Percentiles rank a stretch among this genome's conserved stretches.
Evolutionary conservation across 2,888 invertebrate species (phyloP).

Genomic region (Orthonevra nobilis): DNA sequence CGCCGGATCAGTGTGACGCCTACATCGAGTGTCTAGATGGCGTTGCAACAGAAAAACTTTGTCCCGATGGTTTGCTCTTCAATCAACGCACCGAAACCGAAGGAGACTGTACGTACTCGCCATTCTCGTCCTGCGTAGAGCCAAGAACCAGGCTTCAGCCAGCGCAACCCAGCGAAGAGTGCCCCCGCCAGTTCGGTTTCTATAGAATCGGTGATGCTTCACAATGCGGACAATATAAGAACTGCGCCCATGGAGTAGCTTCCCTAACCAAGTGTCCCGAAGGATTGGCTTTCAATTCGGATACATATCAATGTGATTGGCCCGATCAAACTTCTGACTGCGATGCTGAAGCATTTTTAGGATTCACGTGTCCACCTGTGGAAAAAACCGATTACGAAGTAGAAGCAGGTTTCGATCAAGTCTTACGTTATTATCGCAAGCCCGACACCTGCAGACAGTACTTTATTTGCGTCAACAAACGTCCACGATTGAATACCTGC

Average conservation of each 20-base stretch:
- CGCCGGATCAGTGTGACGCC: conserved; percentile 86
- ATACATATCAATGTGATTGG: conserved; percentile 91
- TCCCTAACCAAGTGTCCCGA: conserved; percentile 89
- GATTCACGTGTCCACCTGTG: conserved; percentile 88
- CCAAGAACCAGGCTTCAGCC: conserved; percentile 83
- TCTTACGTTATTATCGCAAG: conserved; percentile 79
- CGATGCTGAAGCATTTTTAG: conserved; percentile 88
- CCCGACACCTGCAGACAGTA: conserved; percentile 90
- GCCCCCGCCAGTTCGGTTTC: conserved; percentile 84
- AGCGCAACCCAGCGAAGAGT: conserved; percentile 85
- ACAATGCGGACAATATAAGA: conserved; percentile 89
- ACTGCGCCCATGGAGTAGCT: conserved; percentile 89
- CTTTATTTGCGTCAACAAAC: conserved; percentile 88
- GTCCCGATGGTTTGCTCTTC: conserved; percentile 91
- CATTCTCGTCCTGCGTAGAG: conserved; percentile 88
- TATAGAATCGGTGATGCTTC: conserved; percentile 85
- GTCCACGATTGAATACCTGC: conserved; percentile 88
- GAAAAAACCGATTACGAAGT: conserved; percentile 73
- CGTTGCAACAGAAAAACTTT: conserved; percentile 86
- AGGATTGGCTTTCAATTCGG: conserved; percentile 89
- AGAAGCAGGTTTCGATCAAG: conserved; percentile 75
- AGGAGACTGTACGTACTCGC: conserved; percentile 90
- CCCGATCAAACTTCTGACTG: conserved; percentile 90
- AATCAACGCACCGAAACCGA: conserved; percentile 82
- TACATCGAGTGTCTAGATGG: conserved; percentile 87